Evolutionary conservation across 2,888 invertebrate genomes (phyloP).

Genomic region (Eilema caniola): DNA sequence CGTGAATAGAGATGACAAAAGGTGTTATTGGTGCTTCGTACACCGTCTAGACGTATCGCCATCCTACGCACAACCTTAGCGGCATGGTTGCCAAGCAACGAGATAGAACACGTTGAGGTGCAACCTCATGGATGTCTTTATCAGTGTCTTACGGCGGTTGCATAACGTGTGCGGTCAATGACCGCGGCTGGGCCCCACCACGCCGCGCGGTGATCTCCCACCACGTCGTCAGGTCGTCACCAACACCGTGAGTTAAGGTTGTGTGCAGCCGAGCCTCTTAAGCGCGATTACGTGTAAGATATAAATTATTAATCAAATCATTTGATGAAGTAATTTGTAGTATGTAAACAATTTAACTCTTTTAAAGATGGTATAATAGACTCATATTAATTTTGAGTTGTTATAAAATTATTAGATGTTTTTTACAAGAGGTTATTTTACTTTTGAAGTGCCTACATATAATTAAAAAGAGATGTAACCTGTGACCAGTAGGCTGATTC

Average conservation of each 20-base stretch:
- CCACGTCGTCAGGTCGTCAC: conserved; percentile 48
- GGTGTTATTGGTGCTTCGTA: background rate
- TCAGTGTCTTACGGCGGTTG: conserved; percentile 61
- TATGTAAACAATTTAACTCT: conserved; percentile 1
- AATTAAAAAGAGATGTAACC: too few relatives aligned
- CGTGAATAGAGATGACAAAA: background rate
- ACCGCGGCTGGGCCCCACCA: conserved; percentile 36
- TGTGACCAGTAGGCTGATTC: too few relatives aligned
- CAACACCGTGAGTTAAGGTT: conserved; percentile 41
- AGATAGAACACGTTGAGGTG: conserved; percentile 22
- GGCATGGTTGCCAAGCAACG: conserved; percentile 33
- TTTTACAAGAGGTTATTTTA: background rate
- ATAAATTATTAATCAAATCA: background rate
- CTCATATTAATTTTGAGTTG: background rate
- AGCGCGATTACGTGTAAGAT: background rate
- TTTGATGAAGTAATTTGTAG: background rate
- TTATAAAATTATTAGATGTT: background rate
- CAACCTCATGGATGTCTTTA: conserved; percentile 55
- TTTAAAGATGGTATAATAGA: background rate
- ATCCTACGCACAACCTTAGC: conserved; percentile 10
- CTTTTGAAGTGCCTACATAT: too few relatives aligned
- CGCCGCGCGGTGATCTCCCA: conserved; percentile 38
- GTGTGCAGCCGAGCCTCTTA: conserved; percentile 34
- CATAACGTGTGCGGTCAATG: conserved; percentile 63
- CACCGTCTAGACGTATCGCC: background rate